A percentile compares a stretch with the other conserved stretches of the same genome.
phyloP scores from a whole-genome alignment of 2,113 vertebrate species.

The Mirounga angustirostris region DNA sequence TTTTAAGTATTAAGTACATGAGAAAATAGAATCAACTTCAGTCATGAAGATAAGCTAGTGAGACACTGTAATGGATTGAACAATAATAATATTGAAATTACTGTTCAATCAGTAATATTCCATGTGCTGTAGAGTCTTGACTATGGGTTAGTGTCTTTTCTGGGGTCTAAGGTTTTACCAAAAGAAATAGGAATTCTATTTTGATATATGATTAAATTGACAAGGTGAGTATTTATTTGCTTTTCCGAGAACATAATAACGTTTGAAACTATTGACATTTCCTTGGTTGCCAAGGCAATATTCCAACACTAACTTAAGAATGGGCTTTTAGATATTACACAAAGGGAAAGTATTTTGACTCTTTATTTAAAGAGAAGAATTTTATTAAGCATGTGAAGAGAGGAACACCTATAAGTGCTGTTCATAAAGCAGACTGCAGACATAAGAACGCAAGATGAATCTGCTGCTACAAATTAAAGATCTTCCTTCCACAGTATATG shows the following conservation, averaged over 20 bases:
- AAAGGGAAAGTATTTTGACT: not conserved
- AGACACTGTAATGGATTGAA: too few relatives aligned
- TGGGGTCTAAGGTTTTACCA: not conserved
- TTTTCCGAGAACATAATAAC: not conserved
- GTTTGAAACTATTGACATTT: not conserved
- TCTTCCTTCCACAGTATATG: rapidly evolving
- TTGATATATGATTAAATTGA: not conserved
- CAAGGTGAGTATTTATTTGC: not conserved
- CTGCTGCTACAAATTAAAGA: not conserved
- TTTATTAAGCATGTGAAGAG: not conserved
- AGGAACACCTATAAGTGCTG: not conserved
- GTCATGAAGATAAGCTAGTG: not conserved
- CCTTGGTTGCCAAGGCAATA: not conserved
- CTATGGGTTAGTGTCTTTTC: not conserved
- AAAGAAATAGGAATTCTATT: not conserved
- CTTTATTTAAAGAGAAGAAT: not conserved
- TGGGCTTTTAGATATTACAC: not conserved
- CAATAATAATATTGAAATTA: too few relatives aligned
- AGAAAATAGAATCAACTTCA: not conserved
- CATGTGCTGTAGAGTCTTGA: not conserved
- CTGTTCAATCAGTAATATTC: too few relatives aligned
- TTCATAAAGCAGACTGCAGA: not conserved
- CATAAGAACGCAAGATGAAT: not conserved
- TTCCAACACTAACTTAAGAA: not conserved
- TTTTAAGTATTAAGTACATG: not conserved